Base-by-base conservation (phyloP, 1,140 invertebrate species). In the Reticulitermes speratus region DNA sequence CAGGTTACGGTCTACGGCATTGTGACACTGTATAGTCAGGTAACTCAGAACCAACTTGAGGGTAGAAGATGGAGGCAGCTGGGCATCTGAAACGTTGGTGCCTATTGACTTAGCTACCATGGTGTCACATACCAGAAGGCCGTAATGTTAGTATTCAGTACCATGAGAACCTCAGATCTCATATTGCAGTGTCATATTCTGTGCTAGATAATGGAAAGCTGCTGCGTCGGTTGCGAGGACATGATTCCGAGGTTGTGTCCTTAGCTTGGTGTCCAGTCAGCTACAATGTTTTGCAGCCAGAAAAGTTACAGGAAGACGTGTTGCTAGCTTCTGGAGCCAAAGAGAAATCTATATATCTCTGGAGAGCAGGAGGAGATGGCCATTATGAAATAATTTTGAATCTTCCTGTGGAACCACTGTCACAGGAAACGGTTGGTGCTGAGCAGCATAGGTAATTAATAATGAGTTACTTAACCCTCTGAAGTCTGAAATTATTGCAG, bases 221-320 rank as follows among this genome's bases (percentile, higher is more conserved):
- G 82, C 86, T 94, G 32, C 94, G 95, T 86, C 94, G 94, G 91
- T 90, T 96, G 11, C 92, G 94, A 88, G 94, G 94, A 14, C 95
- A 96, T 89, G 94, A 96, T 90, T 92, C 93, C n/a, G 94, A 95
- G 88, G 92, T 96, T 82, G 89, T 94, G 14, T 94, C 93, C 87
- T 87, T 97, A 44, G 93, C 94, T 52, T 97, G 96, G 96, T 96
- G 95, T 91, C 96, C 96, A 23, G 90, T 91, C 38, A 89, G 92
- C 59, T 87, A 90, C 52, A 94, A 93, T 90, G 88, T 94, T 84
- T 89, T 94, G 44, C 88, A 59, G 87, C 89, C 55, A 25, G 52
- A 86, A 84, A 52, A 69, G 44, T 38, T 65, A 85, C 87, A 85
- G 84, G 86, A 84, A 25, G 86, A 88, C 82, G 38, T 86, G 21